These are phyloP conservation scores for Drosophila orena DNA, from an alignment of 1,140 invertebrate species.

Conservation along the genomic window DNA sequence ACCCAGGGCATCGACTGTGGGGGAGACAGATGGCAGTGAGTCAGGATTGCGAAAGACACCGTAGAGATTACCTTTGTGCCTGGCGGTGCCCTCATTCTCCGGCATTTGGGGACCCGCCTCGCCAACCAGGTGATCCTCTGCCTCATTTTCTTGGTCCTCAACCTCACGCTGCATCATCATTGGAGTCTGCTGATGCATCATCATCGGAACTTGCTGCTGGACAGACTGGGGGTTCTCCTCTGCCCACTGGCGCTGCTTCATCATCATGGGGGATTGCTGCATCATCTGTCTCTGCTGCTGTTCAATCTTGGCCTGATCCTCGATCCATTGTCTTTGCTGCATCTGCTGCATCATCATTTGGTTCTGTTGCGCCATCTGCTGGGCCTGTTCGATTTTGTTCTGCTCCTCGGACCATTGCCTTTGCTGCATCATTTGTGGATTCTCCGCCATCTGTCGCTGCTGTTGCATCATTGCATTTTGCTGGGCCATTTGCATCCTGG, in stretches of 20 bases:
- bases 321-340: slow-evolving; percentile 5
- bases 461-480: slow-evolving; percentile 1
- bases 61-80: slow-evolving; percentile 82
- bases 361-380: slow-evolving; percentile 16
- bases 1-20: slow-evolving; percentile 48
- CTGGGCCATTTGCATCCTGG: slow-evolving; percentile 1
- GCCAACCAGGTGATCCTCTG: slow-evolving; percentile 23
- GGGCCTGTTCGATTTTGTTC: slow-evolving; percentile 11
- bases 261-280: slow-evolving; percentile 11
- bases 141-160: background rate
- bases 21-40: slow-evolving; percentile 23
- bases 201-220: slow-evolving; percentile 6
- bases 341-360: slow-evolving; percentile 10
- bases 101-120: slow-evolving; percentile 70
- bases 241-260: slow-evolving; percentile 23
- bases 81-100: slow-evolving; percentile 40
- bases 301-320: background rate
- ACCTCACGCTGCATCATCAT: slow-evolving; percentile 16
- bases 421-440: slow-evolving; percentile 10
- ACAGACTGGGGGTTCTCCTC: background rate
- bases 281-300: slow-evolving; percentile 26
- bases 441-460: slow-evolving; percentile 2
- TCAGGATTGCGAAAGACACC: slow-evolving; percentile 61
- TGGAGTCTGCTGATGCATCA: slow-evolving; percentile 15
- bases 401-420: slow-evolving; percentile 34